These are phyloP conservation scores for Mamestra configurata DNA, from an alignment of 1,140 invertebrate genomes.

Conservation along the genomic window DNA sequence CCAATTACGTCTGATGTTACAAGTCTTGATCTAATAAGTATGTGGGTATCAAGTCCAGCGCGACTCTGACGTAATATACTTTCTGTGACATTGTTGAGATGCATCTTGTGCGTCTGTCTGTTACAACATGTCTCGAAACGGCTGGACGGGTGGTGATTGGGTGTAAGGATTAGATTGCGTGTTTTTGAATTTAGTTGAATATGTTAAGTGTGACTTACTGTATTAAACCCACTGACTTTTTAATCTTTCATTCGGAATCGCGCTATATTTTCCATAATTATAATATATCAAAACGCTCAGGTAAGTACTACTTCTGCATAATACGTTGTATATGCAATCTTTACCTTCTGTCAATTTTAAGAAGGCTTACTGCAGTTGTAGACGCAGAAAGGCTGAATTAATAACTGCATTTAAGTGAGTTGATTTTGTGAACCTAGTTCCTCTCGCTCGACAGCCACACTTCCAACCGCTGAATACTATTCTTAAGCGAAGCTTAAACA, in stretches of 20 bases:
- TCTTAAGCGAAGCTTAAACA: conserved; percentile 9
- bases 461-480: background rate
- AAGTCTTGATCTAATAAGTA: conserved; percentile 42
- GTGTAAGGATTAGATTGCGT: background rate
- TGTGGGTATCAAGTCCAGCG: conserved; percentile 27
- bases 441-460: no score
- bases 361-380: no score
- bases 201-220: background rate
- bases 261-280: no score
- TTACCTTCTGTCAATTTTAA: no score
- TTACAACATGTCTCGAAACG: background rate
- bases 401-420: no score
- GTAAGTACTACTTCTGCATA: no score
- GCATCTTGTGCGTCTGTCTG: conserved; percentile 17
- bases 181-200: background rate
- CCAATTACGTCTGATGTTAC: conserved; percentile 27
- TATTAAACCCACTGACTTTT: no score
- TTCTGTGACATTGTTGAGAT: conserved; percentile 35
- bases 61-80: background rate
- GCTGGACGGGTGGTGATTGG: conserved; percentile 2
- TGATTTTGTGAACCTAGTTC: no score
- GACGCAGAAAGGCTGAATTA: no score
- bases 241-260: no score
- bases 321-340: no score
- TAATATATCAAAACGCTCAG: no score